phyloP scores from a whole-genome alignment of 2,113 vertebrate genomes.

The Vanacampus margaritifer region DNA sequence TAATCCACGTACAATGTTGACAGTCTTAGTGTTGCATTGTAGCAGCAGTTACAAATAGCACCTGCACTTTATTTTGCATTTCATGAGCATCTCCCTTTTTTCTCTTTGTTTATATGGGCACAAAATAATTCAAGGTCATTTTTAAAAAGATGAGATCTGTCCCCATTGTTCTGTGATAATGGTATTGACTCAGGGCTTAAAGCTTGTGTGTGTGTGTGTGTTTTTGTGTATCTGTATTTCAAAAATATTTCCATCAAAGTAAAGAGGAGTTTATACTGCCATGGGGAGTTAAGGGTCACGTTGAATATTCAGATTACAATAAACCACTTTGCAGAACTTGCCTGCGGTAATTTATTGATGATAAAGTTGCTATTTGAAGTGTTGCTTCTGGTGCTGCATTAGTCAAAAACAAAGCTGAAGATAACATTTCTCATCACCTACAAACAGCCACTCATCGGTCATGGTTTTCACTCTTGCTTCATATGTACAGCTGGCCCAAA shows the following conservation, averaged over 20 bases:
- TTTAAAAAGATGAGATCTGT: background rate
- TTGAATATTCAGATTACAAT: slow-evolving; percentile 15
- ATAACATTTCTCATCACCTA: slow-evolving; percentile 27
- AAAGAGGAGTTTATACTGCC: background rate
- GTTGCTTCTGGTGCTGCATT: slow-evolving; percentile 12
- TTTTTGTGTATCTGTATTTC: background rate
- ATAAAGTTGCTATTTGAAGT: slow-evolving; percentile 21
- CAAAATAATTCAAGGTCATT: background rate
- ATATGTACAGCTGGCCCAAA: slow-evolving; percentile 47
- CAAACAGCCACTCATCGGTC: slow-evolving; percentile 26
- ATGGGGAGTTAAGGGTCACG: background rate
- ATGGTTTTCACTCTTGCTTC: slow-evolving; percentile 38
- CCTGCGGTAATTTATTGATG: slow-evolving; percentile 22
- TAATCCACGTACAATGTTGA: too few species aligned
- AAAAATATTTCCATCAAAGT: background rate
- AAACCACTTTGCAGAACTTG: slow-evolving; percentile 18
- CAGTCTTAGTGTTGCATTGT: background rate
- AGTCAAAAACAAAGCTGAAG: slow-evolving; percentile 32
- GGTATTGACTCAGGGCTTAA: background rate
- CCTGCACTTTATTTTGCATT: background rate
- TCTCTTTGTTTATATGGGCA: background rate
- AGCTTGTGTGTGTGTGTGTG: background rate
- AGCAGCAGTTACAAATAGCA: background rate
- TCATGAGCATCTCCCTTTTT: background rate
- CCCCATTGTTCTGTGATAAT: background rate